Evolutionary conservation across 2,113 vertebrate genomes (phyloP).

Genomic region (Capreolus pygargus): DNA sequence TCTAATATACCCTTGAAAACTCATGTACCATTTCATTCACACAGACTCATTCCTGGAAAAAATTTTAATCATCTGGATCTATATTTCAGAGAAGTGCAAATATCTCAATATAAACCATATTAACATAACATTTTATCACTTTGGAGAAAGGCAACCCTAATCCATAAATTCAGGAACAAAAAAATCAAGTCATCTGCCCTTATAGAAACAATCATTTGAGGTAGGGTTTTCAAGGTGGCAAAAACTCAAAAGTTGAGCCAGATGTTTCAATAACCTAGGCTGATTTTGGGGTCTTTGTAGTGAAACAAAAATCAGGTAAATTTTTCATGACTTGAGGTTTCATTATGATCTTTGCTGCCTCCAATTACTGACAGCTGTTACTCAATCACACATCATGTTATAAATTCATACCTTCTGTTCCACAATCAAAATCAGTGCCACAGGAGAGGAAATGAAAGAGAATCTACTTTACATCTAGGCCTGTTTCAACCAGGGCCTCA

Average conservation of each 20-base stretch:
- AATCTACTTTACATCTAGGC: neutral
- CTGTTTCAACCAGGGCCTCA: neutral
- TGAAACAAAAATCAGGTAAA: conserved; percentile 36
- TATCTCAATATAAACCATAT: neutral
- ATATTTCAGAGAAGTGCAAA: neutral
- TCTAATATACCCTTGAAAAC: neutral
- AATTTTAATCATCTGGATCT: neutral
- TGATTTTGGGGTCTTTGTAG: neutral
- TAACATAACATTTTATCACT: neutral
- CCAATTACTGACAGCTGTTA: conserved; percentile 34
- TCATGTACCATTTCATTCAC: neutral
- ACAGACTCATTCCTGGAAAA: conserved; percentile 1
- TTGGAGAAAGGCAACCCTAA: neutral
- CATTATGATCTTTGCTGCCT: conserved; percentile 29
- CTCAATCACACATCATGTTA: conserved; percentile 44
- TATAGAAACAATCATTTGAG: conserved; percentile 4
- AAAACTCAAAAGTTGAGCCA: neutral
- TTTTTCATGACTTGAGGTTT: conserved; percentile 41
- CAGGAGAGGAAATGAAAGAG: conserved; percentile 16
- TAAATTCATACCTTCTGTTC: conserved; percentile 43
- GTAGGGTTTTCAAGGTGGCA: neutral
- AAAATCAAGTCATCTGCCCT: neutral
- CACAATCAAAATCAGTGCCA: conserved; percentile 7
- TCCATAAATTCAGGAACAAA: neutral
- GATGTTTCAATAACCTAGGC: conserved; percentile 20